phyloP scores from a whole-genome alignment of 2,113 vertebrate species.

The Dasyornis broadbenti region DNA sequence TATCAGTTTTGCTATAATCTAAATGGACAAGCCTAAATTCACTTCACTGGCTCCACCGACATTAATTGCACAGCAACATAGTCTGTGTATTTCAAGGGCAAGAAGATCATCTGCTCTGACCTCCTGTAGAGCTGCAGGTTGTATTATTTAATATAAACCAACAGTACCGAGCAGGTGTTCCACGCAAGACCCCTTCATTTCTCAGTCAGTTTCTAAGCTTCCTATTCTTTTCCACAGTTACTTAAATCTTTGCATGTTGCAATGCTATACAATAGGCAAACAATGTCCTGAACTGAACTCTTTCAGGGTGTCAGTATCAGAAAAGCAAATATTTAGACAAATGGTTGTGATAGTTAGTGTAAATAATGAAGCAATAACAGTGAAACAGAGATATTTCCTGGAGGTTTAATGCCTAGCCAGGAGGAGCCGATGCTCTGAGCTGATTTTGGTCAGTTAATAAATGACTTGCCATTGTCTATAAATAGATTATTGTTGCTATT shows the following conservation, averaged over 20 bases:
- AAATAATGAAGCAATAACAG: slow-evolving; percentile 48
- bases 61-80: neutral
- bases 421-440: neutral
- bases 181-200: neutral
- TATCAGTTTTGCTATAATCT: neutral
- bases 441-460: neutral
- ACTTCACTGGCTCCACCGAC: neutral
- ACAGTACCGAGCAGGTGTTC: slow-evolving; percentile 8
- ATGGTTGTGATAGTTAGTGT: neutral
- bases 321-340: slow-evolving; percentile 60
- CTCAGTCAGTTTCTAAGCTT: neutral
- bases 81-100: neutral
- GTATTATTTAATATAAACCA: slow-evolving; percentile 13
- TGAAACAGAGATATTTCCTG: neutral
- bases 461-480: neutral
- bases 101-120: neutral
- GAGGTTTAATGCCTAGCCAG: neutral
- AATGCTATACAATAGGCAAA: slow-evolving; percentile 12
- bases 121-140: neutral
- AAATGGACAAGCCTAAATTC: neutral
- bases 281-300: slow-evolving; percentile 43
- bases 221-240: neutral
- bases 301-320: slow-evolving; percentile 31
- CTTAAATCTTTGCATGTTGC: slow-evolving; percentile 9
- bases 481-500: neutral